Evolutionary conservation across 2,888 invertebrate genomes (phyloP).

Genomic region (Andrena trimmerana): DNA sequence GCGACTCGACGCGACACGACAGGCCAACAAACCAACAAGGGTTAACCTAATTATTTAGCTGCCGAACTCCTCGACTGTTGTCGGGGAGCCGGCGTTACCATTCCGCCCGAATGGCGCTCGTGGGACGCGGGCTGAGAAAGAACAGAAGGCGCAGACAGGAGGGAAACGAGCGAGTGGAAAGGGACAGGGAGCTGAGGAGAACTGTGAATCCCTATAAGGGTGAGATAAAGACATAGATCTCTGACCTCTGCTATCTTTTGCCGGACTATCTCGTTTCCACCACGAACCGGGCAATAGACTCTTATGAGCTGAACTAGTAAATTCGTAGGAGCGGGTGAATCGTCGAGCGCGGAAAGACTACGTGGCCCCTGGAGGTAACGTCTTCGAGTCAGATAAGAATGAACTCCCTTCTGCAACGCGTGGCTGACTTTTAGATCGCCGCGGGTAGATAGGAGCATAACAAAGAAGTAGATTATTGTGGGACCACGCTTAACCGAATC

Average conservation of each 20-base stretch:
- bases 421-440: neutral
- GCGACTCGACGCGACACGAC: conserved; percentile 54
- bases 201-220: conserved; percentile 45
- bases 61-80: conserved; percentile 71
- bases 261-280: conserved; percentile 19
- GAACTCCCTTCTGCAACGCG: neutral
- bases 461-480: neutral
- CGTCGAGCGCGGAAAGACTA: conserved; percentile 2
- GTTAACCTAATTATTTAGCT: conserved; percentile 80
- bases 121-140: conserved; percentile 67
- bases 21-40: conserved; percentile 73
- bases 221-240: conserved; percentile 44
- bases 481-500: neutral
- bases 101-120: conserved; percentile 77
- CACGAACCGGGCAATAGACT: conserved; percentile 46
- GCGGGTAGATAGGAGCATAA: neutral
- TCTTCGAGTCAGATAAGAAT: neutral
- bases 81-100: conserved; percentile 75
- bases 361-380: neutral
- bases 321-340: conserved; percentile 35
- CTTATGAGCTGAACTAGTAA: conserved; percentile 33
- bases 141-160: conserved; percentile 12
- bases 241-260: conserved; percentile 29
- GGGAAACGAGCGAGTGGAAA: neutral
- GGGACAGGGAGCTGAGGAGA: neutral